Conservation (phyloP, 2,888 invertebrate species). For the Proisotoma minuta region DNA sequence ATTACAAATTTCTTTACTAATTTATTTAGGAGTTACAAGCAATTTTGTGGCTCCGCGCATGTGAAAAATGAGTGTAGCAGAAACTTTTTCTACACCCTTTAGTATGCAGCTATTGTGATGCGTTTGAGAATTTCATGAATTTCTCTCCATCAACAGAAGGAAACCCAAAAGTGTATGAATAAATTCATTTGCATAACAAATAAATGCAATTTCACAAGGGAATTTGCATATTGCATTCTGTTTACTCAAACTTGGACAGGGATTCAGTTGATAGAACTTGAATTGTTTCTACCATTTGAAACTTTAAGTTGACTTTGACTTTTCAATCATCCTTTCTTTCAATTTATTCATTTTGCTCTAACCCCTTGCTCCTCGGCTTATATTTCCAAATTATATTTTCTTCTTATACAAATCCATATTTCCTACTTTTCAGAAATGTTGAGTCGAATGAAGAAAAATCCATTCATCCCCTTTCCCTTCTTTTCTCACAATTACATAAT, state of each 20-base stretch:
- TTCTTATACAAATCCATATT: neutral
- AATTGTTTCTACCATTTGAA: neutral
- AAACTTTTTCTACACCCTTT: too few species aligned
- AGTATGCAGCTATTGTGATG: too few species aligned
- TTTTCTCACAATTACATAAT: conserved; percentile 1
- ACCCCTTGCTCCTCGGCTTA: neutral
- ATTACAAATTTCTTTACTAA: too few species aligned
- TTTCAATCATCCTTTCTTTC: neutral
- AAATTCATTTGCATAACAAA: neutral
- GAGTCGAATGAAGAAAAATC: neutral
- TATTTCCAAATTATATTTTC: neutral
- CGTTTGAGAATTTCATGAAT: neutral
- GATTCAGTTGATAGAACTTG: neutral
- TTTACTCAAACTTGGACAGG: neutral
- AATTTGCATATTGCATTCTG: neutral
- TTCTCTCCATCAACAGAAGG: neutral
- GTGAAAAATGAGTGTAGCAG: too few species aligned
- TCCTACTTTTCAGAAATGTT: neutral
- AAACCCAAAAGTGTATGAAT: neutral
- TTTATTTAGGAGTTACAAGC: too few species aligned
- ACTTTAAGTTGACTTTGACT: neutral
- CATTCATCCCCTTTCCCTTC: neutral
- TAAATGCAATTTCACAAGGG: neutral
- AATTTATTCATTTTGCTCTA: neutral
- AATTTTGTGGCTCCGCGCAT: too few species aligned